These are phyloP conservation scores for Gallinago paraguaiae DNA, from an alignment of 2,113 vertebrate species.

Conservation along the genomic window DNA sequence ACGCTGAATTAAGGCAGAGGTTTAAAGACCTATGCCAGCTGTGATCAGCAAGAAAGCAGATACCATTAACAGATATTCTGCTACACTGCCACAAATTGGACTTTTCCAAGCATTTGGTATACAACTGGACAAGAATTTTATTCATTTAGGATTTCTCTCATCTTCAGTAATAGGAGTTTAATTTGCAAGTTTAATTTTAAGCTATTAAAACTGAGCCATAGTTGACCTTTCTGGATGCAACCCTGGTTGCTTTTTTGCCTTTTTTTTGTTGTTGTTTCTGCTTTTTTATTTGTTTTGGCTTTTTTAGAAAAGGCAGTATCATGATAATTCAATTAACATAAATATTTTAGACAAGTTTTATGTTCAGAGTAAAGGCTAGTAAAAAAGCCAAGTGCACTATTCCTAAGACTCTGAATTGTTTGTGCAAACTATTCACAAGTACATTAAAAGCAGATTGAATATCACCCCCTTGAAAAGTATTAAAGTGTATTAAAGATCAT, in stretches of 20 bases:
- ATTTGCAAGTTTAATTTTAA: not conserved
- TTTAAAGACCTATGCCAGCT: not conserved
- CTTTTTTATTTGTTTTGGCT: too few relatives aligned
- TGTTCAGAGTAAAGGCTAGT: not conserved
- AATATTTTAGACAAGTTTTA: not conserved
- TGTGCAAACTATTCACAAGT: not conserved
- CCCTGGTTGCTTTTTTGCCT: too few relatives aligned
- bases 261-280: too few relatives aligned
- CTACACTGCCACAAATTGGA: not conserved
- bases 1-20: not conserved
- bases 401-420: not conserved
- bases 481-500: not conserved
- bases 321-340: not conserved
- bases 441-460: not conserved
- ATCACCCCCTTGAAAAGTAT: not conserved
- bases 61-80: not conserved
- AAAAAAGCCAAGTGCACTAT: not conserved
- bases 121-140: not conserved
- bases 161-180: not conserved
- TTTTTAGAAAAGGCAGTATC: not conserved
- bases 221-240: not conserved
- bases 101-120: not conserved
- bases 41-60: not conserved
- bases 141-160: not conserved
- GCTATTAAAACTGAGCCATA: not conserved